Conservation (phyloP, 92 coral and sea anemone species). For the Montipora capitata region DNA sequence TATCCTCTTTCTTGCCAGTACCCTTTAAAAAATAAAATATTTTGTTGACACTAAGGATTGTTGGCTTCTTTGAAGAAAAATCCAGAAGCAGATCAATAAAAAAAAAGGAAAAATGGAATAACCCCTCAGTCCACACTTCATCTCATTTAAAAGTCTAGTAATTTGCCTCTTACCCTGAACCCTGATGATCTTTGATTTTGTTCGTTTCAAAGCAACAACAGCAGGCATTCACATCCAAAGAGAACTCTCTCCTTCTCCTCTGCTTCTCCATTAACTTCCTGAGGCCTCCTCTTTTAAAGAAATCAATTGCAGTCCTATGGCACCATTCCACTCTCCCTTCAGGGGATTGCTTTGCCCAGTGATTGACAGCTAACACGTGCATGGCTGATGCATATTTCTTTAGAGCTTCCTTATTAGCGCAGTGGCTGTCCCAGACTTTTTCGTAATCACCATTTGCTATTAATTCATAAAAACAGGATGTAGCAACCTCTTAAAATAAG, state of each 20-base stretch:
- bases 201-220: constrained; percentile 79
- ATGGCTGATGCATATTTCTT: constrained; percentile 90
- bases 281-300: constrained; percentile 87
- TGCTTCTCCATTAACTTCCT: constrained; percentile 82
- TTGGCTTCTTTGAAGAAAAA: too few species aligned
- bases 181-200: constrained; percentile 1
- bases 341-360: constrained; percentile 91
- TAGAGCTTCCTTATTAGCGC: constrained; percentile 75
- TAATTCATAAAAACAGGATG: background rate
- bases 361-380: constrained; percentile 83
- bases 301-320: constrained; percentile 72
- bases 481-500: too few species aligned
- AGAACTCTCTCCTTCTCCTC: constrained; percentile 62
- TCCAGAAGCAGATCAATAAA: too few species aligned
- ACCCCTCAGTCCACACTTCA: background rate
- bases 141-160: background rate
- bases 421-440: constrained; percentile 91
- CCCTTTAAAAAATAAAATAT: too few species aligned
- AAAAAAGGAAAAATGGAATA: too few species aligned
- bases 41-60: too few species aligned
- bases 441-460: constrained; percentile 90
- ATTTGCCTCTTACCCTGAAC: constrained; percentile 24
- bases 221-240: constrained; percentile 73
- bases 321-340: constrained; percentile 97
- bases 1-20: too few species aligned